These are phyloP conservation scores for Colinus virginianus DNA, from an alignment of 2,113 vertebrate genomes.

Conservation along the genomic window DNA sequence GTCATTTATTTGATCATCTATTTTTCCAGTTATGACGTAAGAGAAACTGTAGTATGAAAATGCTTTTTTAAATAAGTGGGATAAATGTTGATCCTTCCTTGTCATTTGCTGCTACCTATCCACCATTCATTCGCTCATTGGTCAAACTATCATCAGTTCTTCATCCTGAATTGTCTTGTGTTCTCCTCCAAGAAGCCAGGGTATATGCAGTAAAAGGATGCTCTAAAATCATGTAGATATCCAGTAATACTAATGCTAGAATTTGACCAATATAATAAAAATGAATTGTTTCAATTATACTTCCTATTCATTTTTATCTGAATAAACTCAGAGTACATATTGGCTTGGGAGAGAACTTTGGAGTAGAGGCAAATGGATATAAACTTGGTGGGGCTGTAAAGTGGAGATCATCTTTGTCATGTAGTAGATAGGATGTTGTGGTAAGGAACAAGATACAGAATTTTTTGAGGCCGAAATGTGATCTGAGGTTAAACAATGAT, in stretches of 20 bases:
- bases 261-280: neutral
- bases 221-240: neutral
- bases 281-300: neutral
- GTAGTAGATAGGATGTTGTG: rapidly evolving
- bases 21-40: neutral
- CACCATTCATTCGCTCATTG: neutral
- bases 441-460: neutral
- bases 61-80: neutral
- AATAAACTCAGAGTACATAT: neutral
- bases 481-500: neutral
- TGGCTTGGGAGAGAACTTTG: neutral
- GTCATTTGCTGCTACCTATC: neutral
- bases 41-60: neutral
- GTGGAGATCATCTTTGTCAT: neutral
- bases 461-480: rapidly evolving
- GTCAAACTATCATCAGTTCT: neutral
- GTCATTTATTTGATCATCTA: neutral
- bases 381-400: neutral
- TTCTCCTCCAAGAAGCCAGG: neutral
- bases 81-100: neutral
- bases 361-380: neutral
- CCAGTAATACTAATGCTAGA: neutral
- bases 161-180: neutral
- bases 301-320: neutral
- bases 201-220: neutral